These are phyloP conservation scores for Nymphalis urticae DNA, from an alignment of 2,888 invertebrate species.

Conservation along the genomic window DNA sequence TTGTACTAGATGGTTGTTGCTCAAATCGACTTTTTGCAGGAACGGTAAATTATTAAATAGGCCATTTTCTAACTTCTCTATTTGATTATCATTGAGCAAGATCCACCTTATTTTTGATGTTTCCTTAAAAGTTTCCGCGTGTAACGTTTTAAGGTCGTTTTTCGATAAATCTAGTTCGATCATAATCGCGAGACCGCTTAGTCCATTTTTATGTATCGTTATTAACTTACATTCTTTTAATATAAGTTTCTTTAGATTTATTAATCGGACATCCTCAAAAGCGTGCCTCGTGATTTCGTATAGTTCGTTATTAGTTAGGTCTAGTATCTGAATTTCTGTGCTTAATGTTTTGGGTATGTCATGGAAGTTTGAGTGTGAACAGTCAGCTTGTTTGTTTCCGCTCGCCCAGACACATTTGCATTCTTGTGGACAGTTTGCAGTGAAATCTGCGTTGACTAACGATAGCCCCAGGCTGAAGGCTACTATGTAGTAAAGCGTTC, in stretches of 20 bases:
- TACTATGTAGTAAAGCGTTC: constrained; percentile 49
- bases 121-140: constrained; percentile 86
- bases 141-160: constrained; percentile 85
- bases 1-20: constrained; percentile 86
- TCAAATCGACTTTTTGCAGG: constrained; percentile 88
- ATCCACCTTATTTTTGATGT: constrained; percentile 87
- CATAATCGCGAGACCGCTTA: constrained; percentile 87
- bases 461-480: constrained; percentile 54
- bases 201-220: constrained; percentile 87
- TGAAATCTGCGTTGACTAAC: constrained; percentile 74
- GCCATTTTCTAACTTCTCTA: constrained; percentile 86
- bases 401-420: constrained; percentile 94
- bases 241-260: constrained; percentile 90
- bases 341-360: constrained; percentile 88
- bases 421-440: constrained; percentile 82
- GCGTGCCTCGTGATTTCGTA: constrained; percentile 84
- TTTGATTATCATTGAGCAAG: constrained; percentile 87
- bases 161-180: constrained; percentile 91
- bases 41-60: constrained; percentile 88
- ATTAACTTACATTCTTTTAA: constrained; percentile 88
- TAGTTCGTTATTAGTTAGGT: constrained; percentile 87
- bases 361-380: constrained; percentile 84
- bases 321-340: constrained; percentile 86
- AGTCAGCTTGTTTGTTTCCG: constrained; percentile 92
- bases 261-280: constrained; percentile 85